These are phyloP conservation scores for Lepus townsendii DNA, from an alignment of 2,797 vertebrate genomes.

Conservation along the genomic window DNA sequence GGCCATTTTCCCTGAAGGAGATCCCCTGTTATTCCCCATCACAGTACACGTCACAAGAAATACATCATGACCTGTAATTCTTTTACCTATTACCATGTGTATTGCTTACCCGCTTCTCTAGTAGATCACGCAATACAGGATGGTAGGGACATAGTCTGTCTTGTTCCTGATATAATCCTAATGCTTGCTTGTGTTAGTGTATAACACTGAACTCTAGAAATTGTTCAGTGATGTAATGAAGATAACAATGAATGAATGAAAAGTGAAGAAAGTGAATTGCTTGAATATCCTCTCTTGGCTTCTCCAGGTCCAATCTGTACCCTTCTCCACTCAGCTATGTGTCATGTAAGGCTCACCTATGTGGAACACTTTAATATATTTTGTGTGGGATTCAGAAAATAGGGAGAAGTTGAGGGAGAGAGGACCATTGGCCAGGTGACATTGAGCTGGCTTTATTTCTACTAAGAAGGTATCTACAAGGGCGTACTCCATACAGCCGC, in stretches of 20 bases:
- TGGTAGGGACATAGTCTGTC: not conserved
- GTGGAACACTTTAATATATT: not conserved
- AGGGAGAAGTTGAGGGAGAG: not conserved
- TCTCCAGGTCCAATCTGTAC: not conserved
- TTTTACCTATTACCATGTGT: not conserved
- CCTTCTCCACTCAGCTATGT: not conserved
- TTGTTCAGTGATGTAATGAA: conserved; percentile 38
- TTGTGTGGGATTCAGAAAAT: not conserved
- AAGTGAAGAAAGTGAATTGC: not conserved
- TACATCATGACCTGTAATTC: not conserved
- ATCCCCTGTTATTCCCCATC: not conserved
- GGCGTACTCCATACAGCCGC: not conserved
- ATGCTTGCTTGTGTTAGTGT: not conserved
- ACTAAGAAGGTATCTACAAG: not conserved
- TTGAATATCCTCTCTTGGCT: not conserved
- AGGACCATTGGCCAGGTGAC: no score
- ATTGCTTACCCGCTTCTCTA: not conserved
- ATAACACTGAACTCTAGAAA: not conserved
- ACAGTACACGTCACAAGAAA: not conserved
- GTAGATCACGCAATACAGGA: not conserved
- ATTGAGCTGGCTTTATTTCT: not conserved
- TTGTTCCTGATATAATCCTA: not conserved
- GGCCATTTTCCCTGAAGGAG: not conserved
- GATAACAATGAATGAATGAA: not conserved
- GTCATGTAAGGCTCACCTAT: not conserved